These are phyloP conservation scores for Crossaster papposus DNA, from an alignment of 53 echinoderm and acorn worm genomes.

Conservation along the genomic window DNA sequence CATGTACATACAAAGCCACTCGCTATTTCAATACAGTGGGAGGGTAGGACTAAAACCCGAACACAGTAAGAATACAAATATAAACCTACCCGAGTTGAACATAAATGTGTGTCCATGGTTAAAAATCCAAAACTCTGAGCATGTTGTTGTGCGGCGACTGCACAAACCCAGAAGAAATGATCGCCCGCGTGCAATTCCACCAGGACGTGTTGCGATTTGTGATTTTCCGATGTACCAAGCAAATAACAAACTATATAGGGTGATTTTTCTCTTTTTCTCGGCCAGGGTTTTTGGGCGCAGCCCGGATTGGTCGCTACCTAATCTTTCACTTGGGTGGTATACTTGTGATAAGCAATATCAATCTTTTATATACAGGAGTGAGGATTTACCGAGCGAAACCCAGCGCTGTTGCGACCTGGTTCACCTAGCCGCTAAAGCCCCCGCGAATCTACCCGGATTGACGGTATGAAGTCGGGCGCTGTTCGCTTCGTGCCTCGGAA, in stretches of 20 bases:
- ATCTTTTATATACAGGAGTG: not conserved
- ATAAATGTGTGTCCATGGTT: not conserved
- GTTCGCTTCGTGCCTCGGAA: not conserved
- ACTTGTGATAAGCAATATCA: not conserved
- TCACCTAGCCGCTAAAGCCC: not conserved
- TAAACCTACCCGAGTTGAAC: not conserved
- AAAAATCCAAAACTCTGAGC: not conserved
- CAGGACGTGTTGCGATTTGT: not conserved
- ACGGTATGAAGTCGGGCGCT: not conserved
- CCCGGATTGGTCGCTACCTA: conserved; percentile 7
- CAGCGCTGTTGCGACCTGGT: not conserved
- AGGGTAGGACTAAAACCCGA: no score
- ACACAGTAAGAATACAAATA: not conserved
- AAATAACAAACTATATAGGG: not conserved
- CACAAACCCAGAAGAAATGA: not conserved
- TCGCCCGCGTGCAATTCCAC: not conserved
- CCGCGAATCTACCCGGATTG: not conserved
- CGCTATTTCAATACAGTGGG: no score
- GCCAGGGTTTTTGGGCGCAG: not conserved
- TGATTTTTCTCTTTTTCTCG: not conserved
- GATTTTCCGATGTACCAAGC: not conserved
- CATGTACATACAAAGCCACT: no score
- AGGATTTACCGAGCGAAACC: not conserved
- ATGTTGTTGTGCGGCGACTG: not conserved
- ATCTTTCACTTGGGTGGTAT: not conserved